Percentiles rank a stretch among this genome's conserved stretches.
Conservation (phyloP, 2,888 invertebrate species). For the Leptopterna dolabrata region DNA sequence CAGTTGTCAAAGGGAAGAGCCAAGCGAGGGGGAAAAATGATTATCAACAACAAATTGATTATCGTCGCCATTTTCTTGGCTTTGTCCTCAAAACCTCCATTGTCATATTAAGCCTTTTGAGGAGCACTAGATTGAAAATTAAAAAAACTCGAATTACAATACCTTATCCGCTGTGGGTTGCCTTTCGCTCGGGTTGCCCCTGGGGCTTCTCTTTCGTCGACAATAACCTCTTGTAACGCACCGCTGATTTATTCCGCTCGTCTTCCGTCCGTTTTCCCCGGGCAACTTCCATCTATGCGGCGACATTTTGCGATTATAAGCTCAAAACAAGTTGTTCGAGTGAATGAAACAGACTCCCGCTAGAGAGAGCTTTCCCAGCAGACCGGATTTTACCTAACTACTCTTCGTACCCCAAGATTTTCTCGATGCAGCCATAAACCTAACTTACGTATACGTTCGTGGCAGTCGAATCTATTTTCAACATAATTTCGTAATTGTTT, state of each 20-base stretch:
- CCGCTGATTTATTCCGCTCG: slow-evolving; percentile 41
- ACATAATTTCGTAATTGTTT: too few species aligned
- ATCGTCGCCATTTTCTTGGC: slow-evolving; percentile 60
- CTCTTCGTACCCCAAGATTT: too few species aligned
- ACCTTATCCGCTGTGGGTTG: slow-evolving; percentile 43
- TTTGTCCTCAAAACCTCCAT: slow-evolving; percentile 59
- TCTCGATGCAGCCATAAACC: too few species aligned
- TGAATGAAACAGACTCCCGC: neutral
- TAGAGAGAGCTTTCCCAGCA: too few species aligned
- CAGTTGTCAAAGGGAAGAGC: slow-evolving; percentile 59
- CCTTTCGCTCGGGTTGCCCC: slow-evolving; percentile 5
- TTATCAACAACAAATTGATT: slow-evolving; percentile 61
- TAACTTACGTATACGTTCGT: too few species aligned
- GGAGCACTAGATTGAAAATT: slow-evolving; percentile 58
- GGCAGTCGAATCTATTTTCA: too few species aligned
- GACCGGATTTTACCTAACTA: too few species aligned
- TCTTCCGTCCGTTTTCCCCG: slow-evolving; percentile 12
- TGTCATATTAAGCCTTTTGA: slow-evolving; percentile 59
- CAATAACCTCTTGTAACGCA: slow-evolving; percentile 44
- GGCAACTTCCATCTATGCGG: neutral
- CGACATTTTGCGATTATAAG: neutral
- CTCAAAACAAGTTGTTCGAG: neutral
- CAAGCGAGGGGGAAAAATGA: slow-evolving; percentile 59
- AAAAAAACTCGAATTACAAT: slow-evolving; percentile 52
- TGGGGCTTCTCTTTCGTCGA: slow-evolving; percentile 24